Percentiles rank a stretch among this genome's conserved stretches.
Conservation (phyloP, 2,888 invertebrate genomes). For the Blera fallax region DNA sequence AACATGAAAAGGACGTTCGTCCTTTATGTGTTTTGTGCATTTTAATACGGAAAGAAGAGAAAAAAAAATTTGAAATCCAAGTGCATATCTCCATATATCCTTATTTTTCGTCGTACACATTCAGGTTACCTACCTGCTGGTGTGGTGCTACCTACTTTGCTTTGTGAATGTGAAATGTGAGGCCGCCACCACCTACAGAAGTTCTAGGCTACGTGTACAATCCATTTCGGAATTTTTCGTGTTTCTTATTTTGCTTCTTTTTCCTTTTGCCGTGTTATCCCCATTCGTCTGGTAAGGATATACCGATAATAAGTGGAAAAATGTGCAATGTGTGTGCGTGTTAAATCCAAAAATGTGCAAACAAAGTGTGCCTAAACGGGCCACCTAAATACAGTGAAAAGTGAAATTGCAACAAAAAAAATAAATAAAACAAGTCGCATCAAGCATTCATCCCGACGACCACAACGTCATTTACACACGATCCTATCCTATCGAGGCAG, state of each 20-base stretch:
- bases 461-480: neutral
- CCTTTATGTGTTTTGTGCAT: constrained; percentile 57
- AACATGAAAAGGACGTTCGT: constrained; percentile 44
- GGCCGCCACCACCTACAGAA: constrained; percentile 55
- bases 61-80: constrained; percentile 20
- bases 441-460: neutral
- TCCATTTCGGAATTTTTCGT: constrained; percentile 23
- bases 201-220: constrained; percentile 69
- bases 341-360: constrained; percentile 8
- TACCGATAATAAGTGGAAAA: neutral
- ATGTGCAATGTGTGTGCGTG: neutral
- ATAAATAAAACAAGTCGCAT: neutral
- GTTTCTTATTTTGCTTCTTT: neutral
- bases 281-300: constrained; percentile 53
- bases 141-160: constrained; percentile 50
- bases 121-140: constrained; percentile 38
- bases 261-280: neutral
- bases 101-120: constrained; percentile 13
- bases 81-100: constrained; percentile 39
- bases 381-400: constrained; percentile 30
- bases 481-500: neutral
- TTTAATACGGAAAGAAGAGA: constrained; percentile 4
- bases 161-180: constrained; percentile 67
- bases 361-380: constrained; percentile 28
- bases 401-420: constrained; percentile 26